Evolutionary conservation across 2,113 vertebrate genomes (phyloP).

Genomic region (Ictalurus furcatus): DNA sequence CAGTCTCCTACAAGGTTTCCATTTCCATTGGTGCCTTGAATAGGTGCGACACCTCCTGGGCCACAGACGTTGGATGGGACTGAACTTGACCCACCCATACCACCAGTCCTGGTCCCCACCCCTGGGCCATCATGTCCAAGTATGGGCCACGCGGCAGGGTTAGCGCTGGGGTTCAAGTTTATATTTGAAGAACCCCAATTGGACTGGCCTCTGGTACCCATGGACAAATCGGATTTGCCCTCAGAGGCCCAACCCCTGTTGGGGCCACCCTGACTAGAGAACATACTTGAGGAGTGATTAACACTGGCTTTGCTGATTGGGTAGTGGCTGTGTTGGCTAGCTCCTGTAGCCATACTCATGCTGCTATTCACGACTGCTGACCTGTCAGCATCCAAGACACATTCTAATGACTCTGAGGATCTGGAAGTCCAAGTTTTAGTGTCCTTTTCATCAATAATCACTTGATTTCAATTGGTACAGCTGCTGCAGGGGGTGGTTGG

Average conservation of each 20-base stretch:
- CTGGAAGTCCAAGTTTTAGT: constrained; percentile 89
- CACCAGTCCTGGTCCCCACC: constrained; percentile 76
- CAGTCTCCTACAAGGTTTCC: constrained; percentile 74
- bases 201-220: constrained; percentile 83
- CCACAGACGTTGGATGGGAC: constrained; percentile 86
- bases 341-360: constrained; percentile 92
- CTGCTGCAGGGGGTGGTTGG: constrained; percentile 77
- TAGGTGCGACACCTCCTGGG: constrained; percentile 77
- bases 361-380: constrained; percentile 72
- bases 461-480: constrained; percentile 87
- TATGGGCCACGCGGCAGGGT: constrained; percentile 97
- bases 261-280: constrained; percentile 74
- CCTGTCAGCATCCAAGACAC: constrained; percentile 83
- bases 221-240: constrained; percentile 85
- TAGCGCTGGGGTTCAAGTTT: constrained; percentile 97
- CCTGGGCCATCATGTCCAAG: constrained; percentile 90
- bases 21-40: constrained; percentile 76
- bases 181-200: constrained; percentile 93
- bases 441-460: constrained; percentile 85
- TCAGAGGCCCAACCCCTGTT: constrained; percentile 84
- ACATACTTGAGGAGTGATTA: constrained; percentile 71
- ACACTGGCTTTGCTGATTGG: constrained; percentile 84
- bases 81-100: constrained; percentile 64
- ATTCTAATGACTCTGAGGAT: constrained; percentile 85
- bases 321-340: constrained; percentile 89